Evolutionary conservation across 2,888 invertebrate species (phyloP), one percentile per base, ranked within the genome.

Genomic region (Elmis aenea): DNA sequence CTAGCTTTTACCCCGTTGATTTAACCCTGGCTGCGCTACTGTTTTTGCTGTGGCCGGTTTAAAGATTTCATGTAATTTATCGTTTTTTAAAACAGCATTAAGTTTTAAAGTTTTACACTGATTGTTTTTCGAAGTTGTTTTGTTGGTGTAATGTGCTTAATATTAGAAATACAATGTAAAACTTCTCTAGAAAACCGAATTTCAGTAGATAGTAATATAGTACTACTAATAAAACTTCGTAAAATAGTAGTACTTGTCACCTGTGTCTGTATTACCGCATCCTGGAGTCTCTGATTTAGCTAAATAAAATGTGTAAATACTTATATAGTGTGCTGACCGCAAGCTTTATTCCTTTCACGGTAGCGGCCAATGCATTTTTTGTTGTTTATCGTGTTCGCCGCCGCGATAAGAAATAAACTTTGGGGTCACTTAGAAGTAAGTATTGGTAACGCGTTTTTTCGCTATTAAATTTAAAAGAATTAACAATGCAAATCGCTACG

Each of bases 151-250:
- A n/a, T 34, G 36, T 41, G 32, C 32, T 35, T 41, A 41, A 31
- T 33, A 32, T 32, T 41, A 41, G 41, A 32, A 37, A 41, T 33
- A 22, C 12, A 26, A 40, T 21, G 35, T 18, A 43, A 52, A 63
- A 55, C 66, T 65, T 59, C 65, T 67, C 67, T 67, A 67, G 66
- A 58, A 63, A 63, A 52, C 64, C 66, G 66, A 67, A 67, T 67
- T 67, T 67, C 33, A 36, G n/a, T n/a, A n/a, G n/a, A n/a, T n/a
- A n/a, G n/a, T 37, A 36, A 41, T 42, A 45, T 42, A 42, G 41
- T 45, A 43, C 34, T 38, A 32, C 38, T n/a, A n/a, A n/a, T n/a
- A n/a, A 42, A 38, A 38, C 38, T 21, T 42, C 38, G 34, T 42
- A 27, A 41, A 41, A 37, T 29, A 30, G 41, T 41, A 41, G 39